Base-by-base conservation (phyloP, 1,140 invertebrate genomes). In the Macrosteles quadrilineatus region DNA sequence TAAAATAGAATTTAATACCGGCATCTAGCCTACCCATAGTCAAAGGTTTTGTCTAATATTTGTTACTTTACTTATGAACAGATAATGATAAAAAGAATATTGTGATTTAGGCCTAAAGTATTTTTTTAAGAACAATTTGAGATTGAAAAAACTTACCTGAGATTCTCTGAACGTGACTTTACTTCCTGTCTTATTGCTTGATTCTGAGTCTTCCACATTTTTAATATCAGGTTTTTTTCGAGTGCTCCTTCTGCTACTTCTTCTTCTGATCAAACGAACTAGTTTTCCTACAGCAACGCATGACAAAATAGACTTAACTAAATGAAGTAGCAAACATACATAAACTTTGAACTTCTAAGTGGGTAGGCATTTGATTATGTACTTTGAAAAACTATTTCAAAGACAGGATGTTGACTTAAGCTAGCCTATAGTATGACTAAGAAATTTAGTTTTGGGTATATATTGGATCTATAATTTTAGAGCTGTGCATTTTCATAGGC, bases 191-290 rank as follows among this genome's bases (percentile, higher is more conserved):
- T 29, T 47, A 43, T 27, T 45, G 29, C 21, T 25, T 14, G 32
- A 2, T 23, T 62, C 55, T n/a, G 29, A 14, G 21, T 70, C 36
- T 65, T 63, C 57, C 29, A 47, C 27, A 65, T 50, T 70, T 45
- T 19, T 27, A 65, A 9, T 70, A 17, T 70, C 62, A n/a, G 17
- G 1, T 23, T 25, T 12, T 32, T 69, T 72, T 32, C 36, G 64
- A 12, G 50, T 63, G 12, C 53, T 55, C 25, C 71, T 72, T 55
- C 71, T 31, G 1, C 71, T 68, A 50, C 66, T 71, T 17, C 66
- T 71, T 29, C 70, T 36, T 32, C 70, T 68, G n/a, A 72, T 72
- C n/a, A 72, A 66, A 36, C 71, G 59, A 25, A 69, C 71, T 12
- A 72, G 53, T 53, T 69, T 72, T n/a, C 71, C 71, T 72, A 6